Evolutionary conservation across 2,113 vertebrate genomes (phyloP).

Genomic region (Oenanthe melanoleuca): DNA sequence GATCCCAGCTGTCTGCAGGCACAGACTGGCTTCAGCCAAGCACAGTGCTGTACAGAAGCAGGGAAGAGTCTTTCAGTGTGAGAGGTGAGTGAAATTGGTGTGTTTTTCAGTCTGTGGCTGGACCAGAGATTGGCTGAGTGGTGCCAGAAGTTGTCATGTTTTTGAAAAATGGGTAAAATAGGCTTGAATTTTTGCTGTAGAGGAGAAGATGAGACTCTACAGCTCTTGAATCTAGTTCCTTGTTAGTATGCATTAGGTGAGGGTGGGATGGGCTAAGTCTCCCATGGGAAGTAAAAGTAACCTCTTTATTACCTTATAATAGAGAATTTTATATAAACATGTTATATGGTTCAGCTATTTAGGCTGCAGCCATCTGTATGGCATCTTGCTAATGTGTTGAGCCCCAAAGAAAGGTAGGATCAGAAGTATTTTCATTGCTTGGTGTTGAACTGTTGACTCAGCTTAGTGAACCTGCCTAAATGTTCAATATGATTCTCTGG

Average conservation of each 20-base stretch:
- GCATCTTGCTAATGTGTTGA: background rate
- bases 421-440: background rate
- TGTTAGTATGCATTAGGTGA: background rate
- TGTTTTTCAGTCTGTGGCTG: background rate
- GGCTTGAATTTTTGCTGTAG: background rate
- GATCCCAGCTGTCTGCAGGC: accelerated
- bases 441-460: background rate
- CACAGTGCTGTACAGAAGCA: accelerated
- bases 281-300: background rate
- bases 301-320: background rate
- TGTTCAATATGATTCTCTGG: background rate
- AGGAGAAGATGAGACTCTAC: background rate
- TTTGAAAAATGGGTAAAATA: background rate
- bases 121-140: background rate
- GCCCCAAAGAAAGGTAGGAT: accelerated
- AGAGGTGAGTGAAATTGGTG: background rate
- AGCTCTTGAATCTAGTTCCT: background rate
- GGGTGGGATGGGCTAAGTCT: background rate
- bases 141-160: accelerated
- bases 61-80: background rate
- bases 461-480: background rate
- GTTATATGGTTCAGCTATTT: accelerated
- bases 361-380: accelerated
- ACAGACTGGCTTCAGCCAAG: background rate
- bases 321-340: background rate